These are phyloP conservation scores for Sarcophilus harrisii DNA, from an alignment of 2,797 vertebrate genomes.

Conservation along the genomic window DNA sequence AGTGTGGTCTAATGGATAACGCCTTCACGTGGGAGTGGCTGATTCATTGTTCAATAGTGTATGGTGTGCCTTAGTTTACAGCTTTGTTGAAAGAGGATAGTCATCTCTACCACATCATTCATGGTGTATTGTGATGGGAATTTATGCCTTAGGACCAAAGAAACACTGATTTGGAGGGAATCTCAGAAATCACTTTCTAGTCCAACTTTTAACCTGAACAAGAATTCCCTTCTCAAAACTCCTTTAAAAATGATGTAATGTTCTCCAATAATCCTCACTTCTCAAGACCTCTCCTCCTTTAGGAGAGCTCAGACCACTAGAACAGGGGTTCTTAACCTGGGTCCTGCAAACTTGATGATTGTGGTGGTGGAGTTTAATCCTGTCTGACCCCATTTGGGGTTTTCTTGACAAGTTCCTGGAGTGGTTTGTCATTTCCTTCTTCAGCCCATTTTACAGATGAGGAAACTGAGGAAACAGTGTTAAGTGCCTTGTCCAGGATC, in stretches of 20 bases:
- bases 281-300: not conserved
- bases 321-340: not conserved
- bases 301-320: not conserved
- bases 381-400: not conserved
- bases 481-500: not conserved
- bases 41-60: not conserved
- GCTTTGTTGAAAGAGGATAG: not conserved
- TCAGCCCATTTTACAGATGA: not conserved
- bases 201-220: not conserved
- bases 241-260: not conserved
- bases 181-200: not conserved
- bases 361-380: not conserved
- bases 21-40: not conserved
- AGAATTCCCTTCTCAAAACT: not conserved
- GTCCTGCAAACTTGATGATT: not conserved
- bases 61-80: not conserved
- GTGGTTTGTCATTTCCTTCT: not conserved
- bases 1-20: not conserved
- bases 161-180: not conserved
- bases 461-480: not conserved
- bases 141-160: not conserved
- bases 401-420: not conserved
- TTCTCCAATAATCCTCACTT: not conserved
- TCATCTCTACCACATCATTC: not conserved
- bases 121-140: not conserved